A percentile compares a stretch with the other conserved stretches of the same genome.
phyloP scores from a whole-genome alignment of 2,888 invertebrate species.

The Macrosoma leucophasiata region DNA sequence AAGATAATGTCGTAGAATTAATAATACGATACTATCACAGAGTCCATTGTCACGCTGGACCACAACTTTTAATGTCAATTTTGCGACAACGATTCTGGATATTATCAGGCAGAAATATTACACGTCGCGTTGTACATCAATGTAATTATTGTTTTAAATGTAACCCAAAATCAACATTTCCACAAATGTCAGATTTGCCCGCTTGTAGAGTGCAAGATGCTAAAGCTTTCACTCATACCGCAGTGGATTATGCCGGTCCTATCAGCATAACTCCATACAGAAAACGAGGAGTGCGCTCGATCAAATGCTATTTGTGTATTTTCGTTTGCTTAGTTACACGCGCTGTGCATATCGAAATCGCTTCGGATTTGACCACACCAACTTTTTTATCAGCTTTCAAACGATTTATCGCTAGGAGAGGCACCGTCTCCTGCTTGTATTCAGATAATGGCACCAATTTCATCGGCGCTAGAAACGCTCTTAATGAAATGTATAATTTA shows the following conservation, averaged over 20 bases:
- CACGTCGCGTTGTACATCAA: conserved; percentile 6
- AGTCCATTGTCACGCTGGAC: too few relatives aligned
- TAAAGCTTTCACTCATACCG: conserved; percentile 4
- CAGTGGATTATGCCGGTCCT: conserved; percentile 5
- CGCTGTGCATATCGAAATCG: conserved; percentile 5
- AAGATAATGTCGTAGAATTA: background rate
- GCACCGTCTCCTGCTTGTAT: conserved; percentile 3
- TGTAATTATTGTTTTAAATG: conserved; percentile 8
- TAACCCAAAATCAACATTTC: conserved; percentile 7
- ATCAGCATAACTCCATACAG: conserved; percentile 2
- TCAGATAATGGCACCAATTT: conserved; percentile 6
- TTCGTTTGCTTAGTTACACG: conserved; percentile 9
- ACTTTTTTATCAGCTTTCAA: conserved; percentile 6
- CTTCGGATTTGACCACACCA: conserved; percentile 3
- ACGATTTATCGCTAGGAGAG: conserved; percentile 6
- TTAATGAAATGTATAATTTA: conserved; percentile 1
- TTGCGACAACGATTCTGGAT: conserved; percentile 10
- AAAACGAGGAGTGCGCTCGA: conserved; percentile 3
- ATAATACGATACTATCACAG: background rate
- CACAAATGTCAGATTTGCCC: conserved; percentile 8
- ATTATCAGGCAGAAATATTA: conserved; percentile 6
- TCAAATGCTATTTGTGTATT: conserved; percentile 9
- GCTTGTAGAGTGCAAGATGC: conserved; percentile 7
- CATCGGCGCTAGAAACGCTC: conserved; percentile 1
- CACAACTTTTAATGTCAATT: conserved; percentile 6